A percentile compares a stretch with the other conserved stretches of the same genome.
Conservation (phyloP, 2,797 vertebrate genomes). For the Poecilia picta region DNA sequence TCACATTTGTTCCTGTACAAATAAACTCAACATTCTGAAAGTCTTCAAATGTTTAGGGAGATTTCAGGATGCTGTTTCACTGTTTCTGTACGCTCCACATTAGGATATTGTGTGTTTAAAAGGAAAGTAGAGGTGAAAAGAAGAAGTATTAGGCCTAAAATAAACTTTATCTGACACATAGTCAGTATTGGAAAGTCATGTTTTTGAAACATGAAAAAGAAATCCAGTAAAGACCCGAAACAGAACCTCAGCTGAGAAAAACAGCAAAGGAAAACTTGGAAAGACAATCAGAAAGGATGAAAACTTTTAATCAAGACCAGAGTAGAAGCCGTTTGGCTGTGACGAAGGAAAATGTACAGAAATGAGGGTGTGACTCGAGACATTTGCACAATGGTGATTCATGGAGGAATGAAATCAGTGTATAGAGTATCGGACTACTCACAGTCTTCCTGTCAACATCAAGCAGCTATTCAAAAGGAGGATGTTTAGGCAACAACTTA, state of each 20-base stretch:
- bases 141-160: background rate
- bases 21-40: background rate
- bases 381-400: background rate
- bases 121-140: background rate
- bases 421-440: background rate
- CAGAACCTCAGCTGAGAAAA: background rate
- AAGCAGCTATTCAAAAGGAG: conserved; percentile 5
- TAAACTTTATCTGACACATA: background rate
- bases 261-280: background rate
- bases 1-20: background rate
- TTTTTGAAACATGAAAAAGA: background rate
- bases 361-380: background rate
- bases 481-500: conserved; percentile 18
- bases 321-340: background rate
- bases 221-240: background rate
- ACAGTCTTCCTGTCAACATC: background rate
- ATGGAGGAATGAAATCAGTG: background rate
- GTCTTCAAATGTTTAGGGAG: background rate
- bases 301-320: background rate
- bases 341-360: background rate
- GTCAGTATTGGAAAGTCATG: background rate
- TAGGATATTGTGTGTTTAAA: background rate
- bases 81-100: background rate
- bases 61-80: background rate
- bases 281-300: background rate